These are phyloP conservation scores for Vulpes vulpes DNA, from an alignment of 2,113 vertebrate genomes.

Conservation along the genomic window DNA sequence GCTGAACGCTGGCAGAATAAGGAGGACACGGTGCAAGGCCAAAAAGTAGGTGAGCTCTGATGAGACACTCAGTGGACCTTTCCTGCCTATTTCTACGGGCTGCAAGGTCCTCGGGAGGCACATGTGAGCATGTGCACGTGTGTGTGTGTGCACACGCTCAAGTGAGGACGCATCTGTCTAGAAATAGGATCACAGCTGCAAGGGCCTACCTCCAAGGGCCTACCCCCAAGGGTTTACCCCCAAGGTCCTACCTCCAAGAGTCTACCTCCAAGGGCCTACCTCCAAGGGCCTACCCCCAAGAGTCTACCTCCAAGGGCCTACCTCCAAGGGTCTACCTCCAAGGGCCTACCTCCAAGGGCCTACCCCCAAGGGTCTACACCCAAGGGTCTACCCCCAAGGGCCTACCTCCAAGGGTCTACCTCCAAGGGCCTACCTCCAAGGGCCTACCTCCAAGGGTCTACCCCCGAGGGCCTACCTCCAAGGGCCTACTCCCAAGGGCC, in stretches of 20 bases:
- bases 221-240: too few relatives aligned
- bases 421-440: neutral
- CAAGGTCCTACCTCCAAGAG: neutral
- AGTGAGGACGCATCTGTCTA: neutral
- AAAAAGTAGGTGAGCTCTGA: neutral
- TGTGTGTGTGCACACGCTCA: neutral
- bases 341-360: neutral
- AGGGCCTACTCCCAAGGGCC: neutral
- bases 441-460: neutral
- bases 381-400: neutral
- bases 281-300: neutral
- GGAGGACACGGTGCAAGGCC: neutral
- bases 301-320: neutral
- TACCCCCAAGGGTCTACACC: neutral
- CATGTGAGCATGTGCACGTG: neutral
- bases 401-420: neutral
- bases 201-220: neutral
- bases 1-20: neutral
- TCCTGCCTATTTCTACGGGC: neutral
- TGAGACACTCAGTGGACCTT: neutral
- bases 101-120: neutral
- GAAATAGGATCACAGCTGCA: neutral
- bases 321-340: neutral
- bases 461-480: neutral
- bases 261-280: neutral